These are phyloP conservation scores for Acronicta psi DNA, from an alignment of 2,888 invertebrate genomes.

Conservation along the genomic window DNA sequence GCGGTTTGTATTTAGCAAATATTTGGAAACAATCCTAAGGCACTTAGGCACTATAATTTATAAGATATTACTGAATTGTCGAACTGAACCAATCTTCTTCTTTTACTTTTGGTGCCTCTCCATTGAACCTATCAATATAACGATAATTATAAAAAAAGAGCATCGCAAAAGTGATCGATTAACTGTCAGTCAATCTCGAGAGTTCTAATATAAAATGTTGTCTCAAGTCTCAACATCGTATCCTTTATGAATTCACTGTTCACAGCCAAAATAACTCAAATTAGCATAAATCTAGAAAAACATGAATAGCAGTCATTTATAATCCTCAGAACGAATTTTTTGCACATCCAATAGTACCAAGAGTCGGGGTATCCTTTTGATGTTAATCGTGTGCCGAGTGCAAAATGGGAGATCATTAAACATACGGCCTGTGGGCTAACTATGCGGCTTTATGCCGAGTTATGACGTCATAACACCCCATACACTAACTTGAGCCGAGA, in stretches of 20 bases:
- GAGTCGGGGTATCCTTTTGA: slow-evolving; percentile 39
- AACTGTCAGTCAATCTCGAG: background rate
- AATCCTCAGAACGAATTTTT: slow-evolving; percentile 34
- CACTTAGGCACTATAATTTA: too few species aligned
- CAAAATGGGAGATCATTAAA: slow-evolving; percentile 48
- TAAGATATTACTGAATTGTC: too few species aligned
- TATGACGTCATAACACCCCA: slow-evolving; percentile 62
- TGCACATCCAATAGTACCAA: slow-evolving; percentile 12
- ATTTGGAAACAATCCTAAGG: too few species aligned
- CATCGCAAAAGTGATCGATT: background rate
- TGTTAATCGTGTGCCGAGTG: slow-evolving; percentile 33
- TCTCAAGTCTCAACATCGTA: background rate
- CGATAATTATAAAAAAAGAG: too few species aligned
- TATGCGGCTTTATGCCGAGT: slow-evolving; percentile 29
- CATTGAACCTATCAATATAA: too few species aligned
- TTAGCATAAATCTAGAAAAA: slow-evolving; percentile 8
- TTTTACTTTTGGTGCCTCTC: too few species aligned
- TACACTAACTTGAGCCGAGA: slow-evolving; percentile 47
- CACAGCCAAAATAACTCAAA: slow-evolving; percentile 10
- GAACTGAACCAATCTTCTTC: too few species aligned
- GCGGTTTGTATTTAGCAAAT: too few species aligned
- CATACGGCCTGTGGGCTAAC: slow-evolving; percentile 24
- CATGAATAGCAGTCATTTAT: slow-evolving; percentile 27
- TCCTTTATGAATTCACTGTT: background rate
- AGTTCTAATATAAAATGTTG: background rate